A percentile compares a stretch with the other conserved stretches of the same genome.
phyloP scores from a whole-genome alignment of 2,888 invertebrate species.

The Camponotus fellah region DNA sequence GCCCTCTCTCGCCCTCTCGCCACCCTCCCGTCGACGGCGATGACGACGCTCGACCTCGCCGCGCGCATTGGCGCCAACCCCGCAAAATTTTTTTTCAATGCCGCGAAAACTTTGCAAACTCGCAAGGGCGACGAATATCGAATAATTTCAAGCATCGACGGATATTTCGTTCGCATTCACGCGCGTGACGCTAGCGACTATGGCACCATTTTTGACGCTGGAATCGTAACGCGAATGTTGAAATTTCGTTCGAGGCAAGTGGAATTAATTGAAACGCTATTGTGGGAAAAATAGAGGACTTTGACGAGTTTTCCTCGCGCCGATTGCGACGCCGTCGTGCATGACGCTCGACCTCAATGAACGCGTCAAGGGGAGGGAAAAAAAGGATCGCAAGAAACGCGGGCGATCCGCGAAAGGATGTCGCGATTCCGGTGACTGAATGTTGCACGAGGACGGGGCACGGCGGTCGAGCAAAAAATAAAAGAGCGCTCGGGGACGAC shows the following conservation, averaged over 20 bases:
- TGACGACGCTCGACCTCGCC: slow-evolving; percentile 74
- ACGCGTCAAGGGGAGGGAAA: slow-evolving; percentile 32
- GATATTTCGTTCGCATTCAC: not conserved
- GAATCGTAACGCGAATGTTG: not conserved
- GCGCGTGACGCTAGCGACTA: not conserved
- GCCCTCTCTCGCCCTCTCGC: slow-evolving; percentile 87
- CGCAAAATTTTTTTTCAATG: slow-evolving; percentile 67
- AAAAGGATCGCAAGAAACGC: slow-evolving; percentile 54
- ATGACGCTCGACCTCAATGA: slow-evolving; percentile 47
- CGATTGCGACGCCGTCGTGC: slow-evolving; percentile 33
- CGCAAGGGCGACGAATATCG: not conserved
- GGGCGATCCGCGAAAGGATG: slow-evolving; percentile 54
- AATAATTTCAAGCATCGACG: not conserved
- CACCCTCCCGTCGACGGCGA: slow-evolving; percentile 72
- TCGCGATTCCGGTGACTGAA: slow-evolving; percentile 56
- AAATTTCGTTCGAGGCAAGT: not conserved
- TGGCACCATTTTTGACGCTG: not conserved
- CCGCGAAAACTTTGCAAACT: slow-evolving; percentile 60
- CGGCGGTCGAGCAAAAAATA: slow-evolving; percentile 21
- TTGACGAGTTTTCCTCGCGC: slow-evolving; percentile 41
- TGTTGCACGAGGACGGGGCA: slow-evolving; percentile 50
- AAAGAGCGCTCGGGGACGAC: slow-evolving; percentile 17
- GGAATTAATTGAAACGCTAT: slow-evolving; percentile 3
- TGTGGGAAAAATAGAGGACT: slow-evolving; percentile 12
- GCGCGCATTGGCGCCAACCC: slow-evolving; percentile 77